These are phyloP conservation scores for Catharus bicknelli DNA, from an alignment of 2,113 vertebrate genomes.

Conservation along the genomic window DNA sequence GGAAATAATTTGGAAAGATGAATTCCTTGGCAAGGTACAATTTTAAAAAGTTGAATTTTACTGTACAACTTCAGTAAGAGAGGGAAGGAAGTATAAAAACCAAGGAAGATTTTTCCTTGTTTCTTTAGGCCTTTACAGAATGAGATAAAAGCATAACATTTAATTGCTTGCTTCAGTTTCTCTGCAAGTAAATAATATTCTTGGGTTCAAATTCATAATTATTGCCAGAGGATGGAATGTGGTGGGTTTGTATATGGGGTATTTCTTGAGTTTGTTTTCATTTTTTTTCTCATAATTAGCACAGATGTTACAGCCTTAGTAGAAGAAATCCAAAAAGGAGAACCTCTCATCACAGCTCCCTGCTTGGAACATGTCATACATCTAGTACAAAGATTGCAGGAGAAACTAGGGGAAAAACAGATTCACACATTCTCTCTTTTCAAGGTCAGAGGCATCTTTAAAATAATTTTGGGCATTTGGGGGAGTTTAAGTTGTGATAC, in stretches of 20 bases:
- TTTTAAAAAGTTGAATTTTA: background rate
- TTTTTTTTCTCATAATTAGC: conserved; percentile 60
- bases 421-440: conserved; percentile 86
- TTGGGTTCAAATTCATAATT: background rate
- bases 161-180: background rate
- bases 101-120: background rate
- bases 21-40: background rate
- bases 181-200: background rate
- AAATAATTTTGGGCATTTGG: background rate
- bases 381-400: conserved; percentile 85
- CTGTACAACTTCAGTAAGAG: background rate
- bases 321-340: conserved; percentile 80
- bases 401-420: conserved; percentile 83
- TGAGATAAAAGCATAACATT: background rate
- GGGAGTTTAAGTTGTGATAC: background rate
- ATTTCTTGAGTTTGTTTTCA: background rate
- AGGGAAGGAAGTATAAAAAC: background rate
- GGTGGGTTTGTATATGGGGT: background rate
- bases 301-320: conserved; percentile 82
- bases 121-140: background rate
- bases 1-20: background rate
- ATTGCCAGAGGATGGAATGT: background rate
- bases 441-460: conserved; percentile 78
- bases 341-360: conserved; percentile 87
- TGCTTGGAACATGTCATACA: conserved; percentile 78